Evolutionary conservation across 2,113 vertebrate genomes (phyloP).

Genomic region (Strigops habroptila): DNA sequence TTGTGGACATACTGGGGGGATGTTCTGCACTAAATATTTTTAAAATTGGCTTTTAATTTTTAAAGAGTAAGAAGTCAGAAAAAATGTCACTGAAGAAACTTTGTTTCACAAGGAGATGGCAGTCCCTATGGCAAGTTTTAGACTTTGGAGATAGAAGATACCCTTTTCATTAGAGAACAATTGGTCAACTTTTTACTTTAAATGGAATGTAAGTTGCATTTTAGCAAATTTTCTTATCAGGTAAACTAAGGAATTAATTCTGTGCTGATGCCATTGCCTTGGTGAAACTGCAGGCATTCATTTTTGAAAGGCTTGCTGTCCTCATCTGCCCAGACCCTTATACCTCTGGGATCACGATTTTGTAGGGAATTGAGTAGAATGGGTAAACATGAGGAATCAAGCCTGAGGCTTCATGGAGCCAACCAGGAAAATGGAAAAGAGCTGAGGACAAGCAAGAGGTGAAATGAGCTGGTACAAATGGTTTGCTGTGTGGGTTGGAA

Average conservation of each 20-base stretch:
- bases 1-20: neutral
- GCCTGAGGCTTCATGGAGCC: neutral
- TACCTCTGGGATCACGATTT: neutral
- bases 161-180: conserved; percentile 64
- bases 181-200: conserved; percentile 57
- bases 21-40: conserved; percentile 1
- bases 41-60: conserved; percentile 44
- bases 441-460: neutral
- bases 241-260: conserved; percentile 29
- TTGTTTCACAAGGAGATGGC: conserved; percentile 23
- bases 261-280: neutral
- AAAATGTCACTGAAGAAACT: conserved; percentile 7
- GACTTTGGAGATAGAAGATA: conserved; percentile 55
- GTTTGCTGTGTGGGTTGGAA: neutral
- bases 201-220: conserved; percentile 40
- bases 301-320: neutral
- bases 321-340: neutral
- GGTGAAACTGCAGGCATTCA: neutral
- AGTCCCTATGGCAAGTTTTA: conserved; percentile 34
- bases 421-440: neutral
- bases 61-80: conserved; percentile 24
- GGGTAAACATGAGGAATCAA: neutral
- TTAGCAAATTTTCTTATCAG: conserved; percentile 61
- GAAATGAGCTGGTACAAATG: neutral
- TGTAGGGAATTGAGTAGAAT: neutral